Base-by-base conservation (phyloP, 2,113 vertebrate genomes). In the Actenoides lindsayi region DNA sequence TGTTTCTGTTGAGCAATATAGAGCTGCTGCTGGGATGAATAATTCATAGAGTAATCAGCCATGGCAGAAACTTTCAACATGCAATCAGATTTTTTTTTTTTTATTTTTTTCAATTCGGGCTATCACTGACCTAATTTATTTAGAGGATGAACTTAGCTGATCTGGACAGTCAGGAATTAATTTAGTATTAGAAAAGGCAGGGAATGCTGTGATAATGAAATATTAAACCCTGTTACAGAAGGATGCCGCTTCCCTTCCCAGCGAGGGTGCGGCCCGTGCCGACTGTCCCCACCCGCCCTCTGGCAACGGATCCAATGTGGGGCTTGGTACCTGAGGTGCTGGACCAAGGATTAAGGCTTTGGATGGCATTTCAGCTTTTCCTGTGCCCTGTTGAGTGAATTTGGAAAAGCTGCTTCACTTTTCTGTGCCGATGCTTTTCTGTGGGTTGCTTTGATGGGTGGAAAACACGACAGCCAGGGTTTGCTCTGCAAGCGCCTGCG, bases 101-200 rank as follows among this genome's bases (percentile, higher is more conserved):
- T 25, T 51, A 33, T 46, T 35, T 27, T 8, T 21, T 76, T 65
- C 5, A 31, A 90, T 89, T 87, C 73, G 65, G 73, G 24, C 42
- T 87, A 8, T 33, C 44, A 51, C 76, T 92, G 88, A 79, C 86
- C 94, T 89, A 41, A 69, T 96, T 91, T 84, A 65, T 78, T n/a
- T 75, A 2, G 6, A 71, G 33, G 65, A 65, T 87, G 64, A 81
- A 53, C 28, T 93, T 70, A 53, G 51, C 62, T 56, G 63, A 63
- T 91, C 48, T 59, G 69, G 90, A 82, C 53, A 92, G 85, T 69
- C 64, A 87, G 86, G 48, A 76, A 91, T 95, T 89, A 81, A 81
- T 90, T 94, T 78, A 60, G 33, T 82, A 62, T 73, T 46, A 48
- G 63, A 27, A 46, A 64, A n/a, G 56, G 21, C 1, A 5, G 71